Conservation (phyloP, 2,888 invertebrate genomes). For the Microplitis manilae region DNA sequence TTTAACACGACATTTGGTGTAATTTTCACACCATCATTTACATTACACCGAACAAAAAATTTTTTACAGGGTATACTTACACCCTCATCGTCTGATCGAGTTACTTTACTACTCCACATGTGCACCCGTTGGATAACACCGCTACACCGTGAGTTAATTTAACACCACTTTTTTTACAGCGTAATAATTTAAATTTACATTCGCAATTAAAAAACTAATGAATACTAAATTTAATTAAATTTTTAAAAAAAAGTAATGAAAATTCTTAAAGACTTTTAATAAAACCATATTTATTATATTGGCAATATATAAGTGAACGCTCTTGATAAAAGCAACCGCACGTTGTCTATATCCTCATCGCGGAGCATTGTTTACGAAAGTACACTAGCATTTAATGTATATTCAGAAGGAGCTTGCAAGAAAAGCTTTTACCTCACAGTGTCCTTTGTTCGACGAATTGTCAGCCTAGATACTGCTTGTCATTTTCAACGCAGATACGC, state of each 20-base stretch:
- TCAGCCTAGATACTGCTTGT: constrained; percentile 30
- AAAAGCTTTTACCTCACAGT: constrained; percentile 15
- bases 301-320: not conserved
- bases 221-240: no score
- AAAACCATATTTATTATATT: not conserved
- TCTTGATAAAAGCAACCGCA: not conserved
- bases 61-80: no score
- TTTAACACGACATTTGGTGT: no score
- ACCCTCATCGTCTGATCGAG: no score
- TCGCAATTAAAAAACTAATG: no score
- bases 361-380: not conserved
- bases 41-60: no score
- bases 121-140: no score
- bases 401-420: constrained; percentile 11
- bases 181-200: no score
- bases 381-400: not conserved
- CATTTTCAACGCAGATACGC: not conserved
- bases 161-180: no score
- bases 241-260: not conserved
- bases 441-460: constrained; percentile 26
- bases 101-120: no score
- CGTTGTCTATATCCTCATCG: constrained; percentile 6
- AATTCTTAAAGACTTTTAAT: not conserved
- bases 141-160: no score
- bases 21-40: no score